Evolutionary conservation across 1,140 invertebrate genomes (phyloP).

Genomic region (Radopholus similis): DNA sequence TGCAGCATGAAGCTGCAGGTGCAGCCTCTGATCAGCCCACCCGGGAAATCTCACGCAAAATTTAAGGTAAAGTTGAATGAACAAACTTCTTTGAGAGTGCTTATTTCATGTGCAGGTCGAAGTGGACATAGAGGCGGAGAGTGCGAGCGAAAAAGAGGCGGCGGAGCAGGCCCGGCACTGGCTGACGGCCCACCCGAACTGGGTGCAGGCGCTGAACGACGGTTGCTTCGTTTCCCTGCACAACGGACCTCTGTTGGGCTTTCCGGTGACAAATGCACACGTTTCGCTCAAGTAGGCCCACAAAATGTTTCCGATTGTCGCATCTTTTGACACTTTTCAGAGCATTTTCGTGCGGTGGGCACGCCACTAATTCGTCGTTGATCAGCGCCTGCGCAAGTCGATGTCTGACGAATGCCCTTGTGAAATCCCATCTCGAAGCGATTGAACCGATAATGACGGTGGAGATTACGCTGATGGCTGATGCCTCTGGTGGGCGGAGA

Average conservation of each 20-base stretch:
- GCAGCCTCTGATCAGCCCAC: conserved; percentile 57
- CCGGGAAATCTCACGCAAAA: background rate
- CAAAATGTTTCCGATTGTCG: background rate
- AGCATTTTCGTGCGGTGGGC: conserved; percentile 8
- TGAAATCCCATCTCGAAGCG: background rate
- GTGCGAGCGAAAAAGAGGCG: no score
- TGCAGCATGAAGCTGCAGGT: conserved; percentile 35
- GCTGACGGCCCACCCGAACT: conserved; percentile 48
- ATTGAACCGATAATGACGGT: conserved; percentile 23
- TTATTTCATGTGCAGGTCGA: conserved; percentile 47
- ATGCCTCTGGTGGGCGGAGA: background rate
- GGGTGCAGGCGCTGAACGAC: conserved; percentile 63
- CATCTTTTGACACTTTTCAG: no score
- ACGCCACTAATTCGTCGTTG: conserved; percentile 1
- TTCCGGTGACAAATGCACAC: conserved; percentile 71
- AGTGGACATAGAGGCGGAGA: conserved; percentile 39
- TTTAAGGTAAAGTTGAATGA: background rate
- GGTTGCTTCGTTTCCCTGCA: conserved; percentile 63
- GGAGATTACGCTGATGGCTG: conserved; percentile 9
- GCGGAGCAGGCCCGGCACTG: background rate
- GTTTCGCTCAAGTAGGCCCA: conserved; percentile 68
- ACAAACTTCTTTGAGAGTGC: background rate
- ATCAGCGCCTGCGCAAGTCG: conserved; percentile 25
- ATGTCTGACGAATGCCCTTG: conserved; percentile 21
- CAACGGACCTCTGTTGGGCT: conserved; percentile 64